Evolutionary conservation across 2,113 vertebrate genomes (phyloP).

Genomic region (Oncorhynchus keta): DNA sequence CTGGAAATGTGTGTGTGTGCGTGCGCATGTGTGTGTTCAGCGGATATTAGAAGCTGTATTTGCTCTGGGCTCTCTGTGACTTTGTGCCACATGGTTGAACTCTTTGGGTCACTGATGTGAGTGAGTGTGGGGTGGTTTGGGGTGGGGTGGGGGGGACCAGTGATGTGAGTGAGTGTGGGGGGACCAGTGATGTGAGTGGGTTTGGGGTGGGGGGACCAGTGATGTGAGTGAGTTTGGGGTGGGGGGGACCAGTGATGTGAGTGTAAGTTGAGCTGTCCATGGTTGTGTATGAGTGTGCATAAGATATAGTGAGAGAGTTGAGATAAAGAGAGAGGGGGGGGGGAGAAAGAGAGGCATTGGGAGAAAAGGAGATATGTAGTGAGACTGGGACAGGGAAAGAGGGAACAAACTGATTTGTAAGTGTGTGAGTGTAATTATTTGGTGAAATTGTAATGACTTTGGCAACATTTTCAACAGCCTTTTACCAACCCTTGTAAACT

Average conservation of each 20-base stretch:
- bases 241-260: too few relatives aligned
- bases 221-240: neutral
- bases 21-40: neutral
- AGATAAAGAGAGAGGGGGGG: neutral
- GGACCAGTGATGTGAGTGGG: neutral
- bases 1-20: constrained; percentile 1
- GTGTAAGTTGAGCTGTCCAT: neutral
- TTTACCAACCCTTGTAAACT: too few relatives aligned
- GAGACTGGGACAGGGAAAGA: neutral
- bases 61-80: neutral
- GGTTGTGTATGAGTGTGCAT: neutral
- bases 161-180: neutral
- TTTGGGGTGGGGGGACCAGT: neutral
- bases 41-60: neutral
- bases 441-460: too few relatives aligned
- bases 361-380: neutral
- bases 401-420: too few relatives aligned
- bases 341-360: neutral
- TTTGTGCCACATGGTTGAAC: constrained; percentile 7
- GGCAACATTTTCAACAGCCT: too few relatives aligned
- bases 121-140: neutral
- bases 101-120: neutral
- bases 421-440: too few relatives aligned
- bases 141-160: neutral
- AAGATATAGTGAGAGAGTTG: neutral